phyloP scores from a whole-genome alignment of 2,888 invertebrate species.

The Aquatica leii region DNA sequence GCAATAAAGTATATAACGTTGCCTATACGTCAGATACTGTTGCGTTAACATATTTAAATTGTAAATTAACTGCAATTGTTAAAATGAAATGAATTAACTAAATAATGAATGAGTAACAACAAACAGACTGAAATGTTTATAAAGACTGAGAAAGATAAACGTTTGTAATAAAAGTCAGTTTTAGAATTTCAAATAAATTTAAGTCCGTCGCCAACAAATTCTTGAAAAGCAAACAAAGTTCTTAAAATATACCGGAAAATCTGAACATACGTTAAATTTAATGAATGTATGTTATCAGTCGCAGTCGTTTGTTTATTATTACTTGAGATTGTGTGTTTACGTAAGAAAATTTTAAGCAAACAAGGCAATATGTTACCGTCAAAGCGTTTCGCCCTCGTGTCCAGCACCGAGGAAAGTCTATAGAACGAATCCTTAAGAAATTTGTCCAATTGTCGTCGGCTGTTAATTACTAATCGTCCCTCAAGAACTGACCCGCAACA shows the following conservation, averaged over 20 bases:
- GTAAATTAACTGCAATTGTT: no score
- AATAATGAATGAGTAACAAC: no score
- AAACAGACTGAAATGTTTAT: no score
- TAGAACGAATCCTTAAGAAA: slow-evolving; percentile 78
- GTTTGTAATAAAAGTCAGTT: slow-evolving; percentile 12
- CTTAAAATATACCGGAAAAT: background rate
- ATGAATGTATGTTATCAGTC: slow-evolving; percentile 25
- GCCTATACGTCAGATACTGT: no score
- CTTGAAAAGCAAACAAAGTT: slow-evolving; percentile 15
- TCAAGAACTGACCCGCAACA: slow-evolving; percentile 78
- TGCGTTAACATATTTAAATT: no score
- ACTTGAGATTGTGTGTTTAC: slow-evolving; percentile 22
- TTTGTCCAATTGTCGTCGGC: slow-evolving; percentile 77
- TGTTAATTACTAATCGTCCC: slow-evolving; percentile 72
- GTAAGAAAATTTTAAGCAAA: slow-evolving; percentile 29
- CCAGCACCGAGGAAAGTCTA: slow-evolving; percentile 77
- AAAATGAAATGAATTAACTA: no score
- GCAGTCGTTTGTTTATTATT: slow-evolving; percentile 28
- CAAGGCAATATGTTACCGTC: slow-evolving; percentile 71
- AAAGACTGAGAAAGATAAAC: background rate
- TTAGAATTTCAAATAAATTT: slow-evolving; percentile 4
- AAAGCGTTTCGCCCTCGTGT: slow-evolving; percentile 81
- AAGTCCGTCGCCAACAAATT: slow-evolving; percentile 6
- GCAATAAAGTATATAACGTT: no score
- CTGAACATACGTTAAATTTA: slow-evolving; percentile 3